A percentile compares a stretch with the other conserved stretches of the same genome.
phyloP scores from a whole-genome alignment of 2,888 invertebrate genomes.

The Aphodius sticticus region DNA sequence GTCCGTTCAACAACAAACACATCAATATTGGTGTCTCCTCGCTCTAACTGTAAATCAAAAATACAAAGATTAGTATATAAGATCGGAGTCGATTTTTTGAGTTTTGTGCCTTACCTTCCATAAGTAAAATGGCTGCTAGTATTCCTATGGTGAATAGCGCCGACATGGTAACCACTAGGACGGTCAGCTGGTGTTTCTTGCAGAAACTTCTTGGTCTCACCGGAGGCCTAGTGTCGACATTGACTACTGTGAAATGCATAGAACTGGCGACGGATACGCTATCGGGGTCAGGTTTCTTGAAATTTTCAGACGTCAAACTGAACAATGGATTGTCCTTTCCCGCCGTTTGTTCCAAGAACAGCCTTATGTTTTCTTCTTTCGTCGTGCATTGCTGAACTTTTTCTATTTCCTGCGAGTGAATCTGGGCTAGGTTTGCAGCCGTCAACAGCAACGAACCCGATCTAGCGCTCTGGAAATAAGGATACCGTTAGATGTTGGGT shows the following conservation, averaged over 20 bases:
- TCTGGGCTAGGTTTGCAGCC: conserved; percentile 73
- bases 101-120: conserved; percentile 76
- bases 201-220: conserved; percentile 72
- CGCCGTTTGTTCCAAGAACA: conserved; percentile 56
- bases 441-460: conserved; percentile 82
- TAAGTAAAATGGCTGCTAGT: conserved; percentile 80
- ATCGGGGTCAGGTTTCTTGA: conserved; percentile 63
- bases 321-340: conserved; percentile 37
- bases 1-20: not conserved
- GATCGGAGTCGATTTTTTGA: not conserved
- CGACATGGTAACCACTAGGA: conserved; percentile 84
- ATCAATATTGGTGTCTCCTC: conserved; percentile 51
- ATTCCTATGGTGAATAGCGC: conserved; percentile 82
- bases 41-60: conserved; percentile 55
- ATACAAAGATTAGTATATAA: conserved; percentile 34
- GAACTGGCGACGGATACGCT: conserved; percentile 82
- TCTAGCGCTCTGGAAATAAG: conserved; percentile 75
- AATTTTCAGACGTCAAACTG: conserved; percentile 35
- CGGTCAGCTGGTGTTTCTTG: conserved; percentile 80
- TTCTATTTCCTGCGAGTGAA: conserved; percentile 48
- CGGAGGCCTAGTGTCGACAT: conserved; percentile 67
- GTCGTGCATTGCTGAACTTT: conserved; percentile 42
- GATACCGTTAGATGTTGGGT: not conserved
- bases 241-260: conserved; percentile 87
- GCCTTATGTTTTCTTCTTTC: conserved; percentile 54